A percentile compares a stretch with the other conserved stretches of the same genome.
Conservation (phyloP, 2,888 invertebrate genomes). For the Chymomyza caudatula region DNA sequence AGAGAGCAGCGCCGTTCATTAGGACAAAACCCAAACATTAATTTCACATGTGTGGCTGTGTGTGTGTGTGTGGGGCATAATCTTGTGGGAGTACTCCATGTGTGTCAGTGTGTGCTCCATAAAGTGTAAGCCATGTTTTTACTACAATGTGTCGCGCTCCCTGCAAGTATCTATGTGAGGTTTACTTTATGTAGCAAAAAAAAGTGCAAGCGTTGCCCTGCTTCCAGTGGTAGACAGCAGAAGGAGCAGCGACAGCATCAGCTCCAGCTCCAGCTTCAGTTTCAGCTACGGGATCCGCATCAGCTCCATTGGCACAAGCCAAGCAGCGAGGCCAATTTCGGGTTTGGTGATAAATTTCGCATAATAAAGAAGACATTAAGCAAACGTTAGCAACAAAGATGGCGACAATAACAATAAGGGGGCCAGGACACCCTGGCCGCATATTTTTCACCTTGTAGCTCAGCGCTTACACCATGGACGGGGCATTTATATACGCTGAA, state of each 20-base stretch:
- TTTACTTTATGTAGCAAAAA: conserved; percentile 39
- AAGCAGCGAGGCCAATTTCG: conserved; percentile 60
- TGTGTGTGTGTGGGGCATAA: conserved; percentile 35
- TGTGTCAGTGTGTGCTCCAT: conserved; percentile 45
- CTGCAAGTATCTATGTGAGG: conserved; percentile 3
- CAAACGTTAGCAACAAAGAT: conserved; percentile 54
- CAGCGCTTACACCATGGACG: not conserved
- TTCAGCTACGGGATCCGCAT: conserved; percentile 33
- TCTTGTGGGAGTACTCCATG: conserved; percentile 44
- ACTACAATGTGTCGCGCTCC: conserved; percentile 13
- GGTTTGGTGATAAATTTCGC: conserved; percentile 71
- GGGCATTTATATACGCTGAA: not conserved
- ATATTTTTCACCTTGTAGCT: not conserved
- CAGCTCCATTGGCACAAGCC: conserved; percentile 18
- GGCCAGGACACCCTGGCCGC: not conserved
- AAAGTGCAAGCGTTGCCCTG: conserved; percentile 47
- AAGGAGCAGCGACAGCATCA: not conserved
- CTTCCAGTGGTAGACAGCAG: not conserved
- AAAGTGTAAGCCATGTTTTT: conserved; percentile 53
- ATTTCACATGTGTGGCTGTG: conserved; percentile 33
- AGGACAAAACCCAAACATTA: conserved; percentile 68
- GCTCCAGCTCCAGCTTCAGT: conserved; percentile 11
- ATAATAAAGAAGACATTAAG: conserved; percentile 75
- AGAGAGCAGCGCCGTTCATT: conserved; percentile 50
- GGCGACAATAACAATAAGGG: conserved; percentile 57